Percentiles rank a stretch among this genome's conserved stretches.
phyloP scores from a whole-genome alignment of 2,113 vertebrate genomes.

The Takifugu bimaculatus region DNA sequence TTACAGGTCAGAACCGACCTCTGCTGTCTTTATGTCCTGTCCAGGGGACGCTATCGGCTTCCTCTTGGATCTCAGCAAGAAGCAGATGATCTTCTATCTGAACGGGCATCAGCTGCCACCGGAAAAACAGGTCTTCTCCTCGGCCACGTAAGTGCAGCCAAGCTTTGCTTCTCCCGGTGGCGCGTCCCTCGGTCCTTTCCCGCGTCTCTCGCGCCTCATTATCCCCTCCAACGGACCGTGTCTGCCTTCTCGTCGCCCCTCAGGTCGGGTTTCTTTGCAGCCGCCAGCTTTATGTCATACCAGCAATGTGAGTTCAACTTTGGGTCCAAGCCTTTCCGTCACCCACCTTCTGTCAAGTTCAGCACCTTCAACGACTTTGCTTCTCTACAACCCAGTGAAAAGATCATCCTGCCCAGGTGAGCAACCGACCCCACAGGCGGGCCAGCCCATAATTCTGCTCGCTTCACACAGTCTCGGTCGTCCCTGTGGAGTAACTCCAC shows the following conservation, averaged over 20 bases:
- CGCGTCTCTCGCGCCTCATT: not conserved
- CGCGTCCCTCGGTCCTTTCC: slow-evolving; percentile 76
- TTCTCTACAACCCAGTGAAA: slow-evolving; percentile 89
- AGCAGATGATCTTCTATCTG: slow-evolving; percentile 98
- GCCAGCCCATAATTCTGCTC: too few relatives aligned
- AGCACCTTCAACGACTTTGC: slow-evolving; percentile 98
- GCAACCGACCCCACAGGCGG: not conserved
- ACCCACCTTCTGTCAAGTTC: slow-evolving; percentile 89
- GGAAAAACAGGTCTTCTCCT: slow-evolving; percentile 98
- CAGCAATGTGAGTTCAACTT: slow-evolving; percentile 99
- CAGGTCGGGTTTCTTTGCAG: slow-evolving; percentile 98
- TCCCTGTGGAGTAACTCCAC: too few relatives aligned
- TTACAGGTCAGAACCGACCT: not conserved
- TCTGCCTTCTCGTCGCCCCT: not conserved
- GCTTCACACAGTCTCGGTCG: too few relatives aligned
- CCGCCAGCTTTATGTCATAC: slow-evolving; percentile 99
- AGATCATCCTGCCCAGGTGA: slow-evolving; percentile 97
- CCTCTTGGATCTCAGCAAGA: slow-evolving; percentile 95
- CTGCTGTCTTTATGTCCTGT: slow-evolving; percentile 6
- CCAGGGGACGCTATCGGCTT: slow-evolving; percentile 96
- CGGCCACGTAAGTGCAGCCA: slow-evolving; percentile 84
- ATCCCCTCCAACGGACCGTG: not conserved
- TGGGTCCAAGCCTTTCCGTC: slow-evolving; percentile 94
- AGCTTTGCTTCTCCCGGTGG: not conserved
- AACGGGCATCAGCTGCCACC: slow-evolving; percentile 95